phyloP scores from a whole-genome alignment of 2,888 invertebrate species.

The Rhaphigaster nebulosa region DNA sequence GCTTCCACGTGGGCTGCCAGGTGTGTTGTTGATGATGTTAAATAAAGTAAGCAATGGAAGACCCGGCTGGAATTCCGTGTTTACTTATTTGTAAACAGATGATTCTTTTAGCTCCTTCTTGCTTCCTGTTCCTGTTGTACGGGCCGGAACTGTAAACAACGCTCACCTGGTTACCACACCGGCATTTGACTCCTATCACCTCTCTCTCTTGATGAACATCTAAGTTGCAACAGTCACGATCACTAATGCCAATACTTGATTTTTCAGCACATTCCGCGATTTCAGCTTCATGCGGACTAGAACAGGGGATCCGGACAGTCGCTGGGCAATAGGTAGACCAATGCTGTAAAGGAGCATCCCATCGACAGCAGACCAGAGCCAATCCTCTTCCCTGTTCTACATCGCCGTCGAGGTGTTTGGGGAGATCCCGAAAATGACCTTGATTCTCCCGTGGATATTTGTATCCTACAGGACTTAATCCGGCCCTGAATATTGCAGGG shows the following conservation, averaged over 20 bases:
- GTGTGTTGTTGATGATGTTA: background rate
- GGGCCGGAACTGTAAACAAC: background rate
- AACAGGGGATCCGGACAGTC: too few relatives aligned
- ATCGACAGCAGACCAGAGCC: too few relatives aligned
- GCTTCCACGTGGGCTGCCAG: background rate
- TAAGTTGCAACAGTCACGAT: background rate
- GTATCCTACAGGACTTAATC: too few relatives aligned
- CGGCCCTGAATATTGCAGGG: too few relatives aligned
- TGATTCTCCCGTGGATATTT: too few relatives aligned
- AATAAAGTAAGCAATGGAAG: background rate
- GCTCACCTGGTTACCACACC: background rate
- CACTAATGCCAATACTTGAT: background rate
- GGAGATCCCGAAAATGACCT: too few relatives aligned
- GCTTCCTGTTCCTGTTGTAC: constrained; percentile 19
- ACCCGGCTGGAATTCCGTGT: background rate
- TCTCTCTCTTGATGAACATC: background rate
- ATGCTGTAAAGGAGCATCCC: too few relatives aligned
- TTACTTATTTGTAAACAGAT: constrained; percentile 23
- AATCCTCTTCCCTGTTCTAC: too few relatives aligned
- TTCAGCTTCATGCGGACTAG: too few relatives aligned
- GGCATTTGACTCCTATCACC: background rate
- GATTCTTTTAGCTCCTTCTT: background rate
- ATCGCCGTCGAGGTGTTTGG: too few relatives aligned
- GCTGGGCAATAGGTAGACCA: too few relatives aligned
- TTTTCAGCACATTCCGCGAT: too few relatives aligned